phyloP scores from a whole-genome alignment of 2,888 invertebrate species.

The Allygus modestus region DNA sequence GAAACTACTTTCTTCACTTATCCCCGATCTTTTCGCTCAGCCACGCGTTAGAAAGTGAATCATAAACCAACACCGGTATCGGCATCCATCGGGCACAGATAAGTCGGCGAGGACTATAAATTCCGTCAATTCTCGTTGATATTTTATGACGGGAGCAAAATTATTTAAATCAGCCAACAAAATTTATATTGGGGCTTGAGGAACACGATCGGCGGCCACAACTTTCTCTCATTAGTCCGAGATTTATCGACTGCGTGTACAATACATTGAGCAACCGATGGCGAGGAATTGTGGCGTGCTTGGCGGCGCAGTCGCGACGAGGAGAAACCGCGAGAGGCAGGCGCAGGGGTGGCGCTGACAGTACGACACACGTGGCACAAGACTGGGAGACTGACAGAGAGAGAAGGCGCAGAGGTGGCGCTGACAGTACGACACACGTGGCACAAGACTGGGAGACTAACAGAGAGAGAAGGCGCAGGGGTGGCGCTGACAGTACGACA shows the following conservation, averaged over 20 bases:
- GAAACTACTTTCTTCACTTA: not conserved
- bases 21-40: constrained; percentile 15
- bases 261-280: constrained; percentile 46
- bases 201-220: constrained; percentile 48
- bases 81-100: constrained; percentile 18
- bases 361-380: too few species aligned
- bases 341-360: too few species aligned
- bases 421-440: too few species aligned
- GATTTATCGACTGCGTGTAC: constrained; percentile 51
- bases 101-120: constrained; percentile 12
- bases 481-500: too few species aligned
- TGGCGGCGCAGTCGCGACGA: constrained; percentile 20
- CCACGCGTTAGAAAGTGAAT: constrained; percentile 11
- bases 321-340: constrained; percentile 1
- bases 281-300: constrained; percentile 3
- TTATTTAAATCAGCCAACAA: constrained; percentile 54
- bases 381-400: too few species aligned
- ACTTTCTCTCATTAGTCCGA: constrained; percentile 57
- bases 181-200: constrained; percentile 55
- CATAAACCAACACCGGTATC: constrained; percentile 27
- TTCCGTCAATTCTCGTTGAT: constrained; percentile 16
- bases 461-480: too few species aligned
- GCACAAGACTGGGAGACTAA: too few species aligned
- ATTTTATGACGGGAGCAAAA: constrained; percentile 47
- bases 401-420: too few species aligned